These are phyloP conservation scores for Ectemnius lituratus DNA, from an alignment of 2,888 invertebrate genomes.

Conservation along the genomic window DNA sequence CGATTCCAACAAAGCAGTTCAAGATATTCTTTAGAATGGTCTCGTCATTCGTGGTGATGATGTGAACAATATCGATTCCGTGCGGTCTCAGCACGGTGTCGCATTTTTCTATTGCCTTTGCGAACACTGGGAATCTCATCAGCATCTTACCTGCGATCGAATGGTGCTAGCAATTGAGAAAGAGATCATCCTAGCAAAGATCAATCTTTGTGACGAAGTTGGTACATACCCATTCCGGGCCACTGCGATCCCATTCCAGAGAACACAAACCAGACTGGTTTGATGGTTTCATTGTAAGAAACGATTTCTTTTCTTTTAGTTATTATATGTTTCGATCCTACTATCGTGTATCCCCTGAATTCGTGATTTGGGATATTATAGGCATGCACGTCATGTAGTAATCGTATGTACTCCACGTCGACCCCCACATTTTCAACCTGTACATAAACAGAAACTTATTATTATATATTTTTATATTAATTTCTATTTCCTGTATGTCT, in stretches of 20 bases:
- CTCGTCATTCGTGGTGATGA: constrained; percentile 81
- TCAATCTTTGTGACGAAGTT: no score
- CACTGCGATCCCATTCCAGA: constrained; percentile 78
- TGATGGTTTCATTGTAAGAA: constrained; percentile 81
- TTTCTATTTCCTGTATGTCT: no score
- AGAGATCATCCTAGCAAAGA: no score
- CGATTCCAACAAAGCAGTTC: constrained; percentile 86
- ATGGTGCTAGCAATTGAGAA: no score
- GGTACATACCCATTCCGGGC: constrained; percentile 52
- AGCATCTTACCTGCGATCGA: constrained; percentile 80
- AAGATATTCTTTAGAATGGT: constrained; percentile 83
- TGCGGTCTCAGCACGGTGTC: constrained; percentile 80
- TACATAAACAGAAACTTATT: background rate
- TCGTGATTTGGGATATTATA: constrained; percentile 82
- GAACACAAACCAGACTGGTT: constrained; percentile 93
- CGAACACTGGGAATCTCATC: constrained; percentile 84
- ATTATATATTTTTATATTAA: no score
- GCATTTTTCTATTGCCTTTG: constrained; percentile 81
- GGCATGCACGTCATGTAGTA: constrained; percentile 82
- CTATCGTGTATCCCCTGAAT: constrained; percentile 86
- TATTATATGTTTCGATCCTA: constrained; percentile 72
- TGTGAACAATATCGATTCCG: constrained; percentile 82
- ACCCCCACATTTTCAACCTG: constrained; percentile 80
- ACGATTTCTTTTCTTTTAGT: constrained; percentile 79
- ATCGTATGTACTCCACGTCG: constrained; percentile 82